Base-by-base conservation (phyloP, 37 sponge, comb jelly and placozoan genomes). In the Ephydatia muelleri region DNA sequence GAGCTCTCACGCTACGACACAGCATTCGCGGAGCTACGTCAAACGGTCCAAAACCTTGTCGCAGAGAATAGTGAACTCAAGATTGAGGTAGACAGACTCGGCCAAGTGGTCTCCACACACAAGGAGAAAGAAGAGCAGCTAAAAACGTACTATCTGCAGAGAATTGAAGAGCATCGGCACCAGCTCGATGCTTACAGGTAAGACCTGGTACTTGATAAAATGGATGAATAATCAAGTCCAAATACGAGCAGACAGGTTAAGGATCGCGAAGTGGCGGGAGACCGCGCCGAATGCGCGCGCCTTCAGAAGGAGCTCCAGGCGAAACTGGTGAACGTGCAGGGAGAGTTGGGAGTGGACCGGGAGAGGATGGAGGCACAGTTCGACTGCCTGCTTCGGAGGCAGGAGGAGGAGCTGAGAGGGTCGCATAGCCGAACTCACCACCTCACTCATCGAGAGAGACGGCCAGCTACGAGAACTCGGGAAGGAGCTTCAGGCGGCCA, bases 51-150 rank as follows among this genome's bases (percentile, higher is more conserved):
- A 75, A 21, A 23, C 11, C 85, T 80, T 9, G 27, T 80, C 26
- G 85, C 85, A n/a, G 90, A 90, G 78, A 80, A 75, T 74, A 90
- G 90, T 26, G 82, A 90, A 68, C 81, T 90, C 31, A 83, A 81
- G 79, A 81, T 90, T 28, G 30, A 31, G 68, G 21, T 84, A 68
- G 84, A 75, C 29, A 67, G 68, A 22, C 65, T 76, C 30, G 57
- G 68, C 38, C 27, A 37, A 12, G 84, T 75, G 67, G 30, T 84
- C 39, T 75, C 30, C 14, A 25, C 19, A 27, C 21, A 39, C 27
- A 75, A 67, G 77, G 39, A 76, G 76, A 14, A 38, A 11, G 68
- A 67, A 26, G 29, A 74, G 29, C 68, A 84, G 67, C 39, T 84
- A n/a, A 84, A 84, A 39, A 43, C 3, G 1, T 27, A 84, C 77